These are phyloP conservation scores for Agrochola circellaris DNA, from an alignment of 2,888 invertebrate species.

Conservation along the genomic window DNA sequence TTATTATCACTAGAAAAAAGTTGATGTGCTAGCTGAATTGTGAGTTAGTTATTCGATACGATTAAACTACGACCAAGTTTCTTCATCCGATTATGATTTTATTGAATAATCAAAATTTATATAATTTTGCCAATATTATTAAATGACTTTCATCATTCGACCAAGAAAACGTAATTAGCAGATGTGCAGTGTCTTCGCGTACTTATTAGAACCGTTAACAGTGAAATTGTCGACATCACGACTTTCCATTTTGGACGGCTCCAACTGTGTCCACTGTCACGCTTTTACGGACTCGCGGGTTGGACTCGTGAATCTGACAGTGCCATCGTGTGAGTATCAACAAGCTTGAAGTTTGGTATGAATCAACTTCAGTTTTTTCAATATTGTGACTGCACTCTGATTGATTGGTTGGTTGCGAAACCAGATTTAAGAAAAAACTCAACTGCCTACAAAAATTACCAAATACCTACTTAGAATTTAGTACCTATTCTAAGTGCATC, in stretches of 20 bases:
- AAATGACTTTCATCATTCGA: conserved; percentile 24
- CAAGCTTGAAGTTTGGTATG: conserved; percentile 15
- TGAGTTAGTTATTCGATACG: not conserved
- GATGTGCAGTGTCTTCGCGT: conserved; percentile 26
- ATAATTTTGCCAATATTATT: not conserved
- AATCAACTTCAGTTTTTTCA: not conserved
- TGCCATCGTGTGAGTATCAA: conserved; percentile 41
- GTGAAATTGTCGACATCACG: conserved; percentile 64
- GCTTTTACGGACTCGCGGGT: conserved; percentile 68
- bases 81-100: not conserved
- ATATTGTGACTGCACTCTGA: not conserved
- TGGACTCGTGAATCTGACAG: conserved; percentile 55
- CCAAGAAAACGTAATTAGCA: conserved; percentile 30
- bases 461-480: not conserved
- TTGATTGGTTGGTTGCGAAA: not conserved
- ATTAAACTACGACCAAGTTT: not conserved
- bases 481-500: not conserved
- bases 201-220: conserved; percentile 50
- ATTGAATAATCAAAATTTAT: conserved; percentile 1
- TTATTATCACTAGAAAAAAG: not conserved
- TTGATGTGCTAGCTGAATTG: not conserved
- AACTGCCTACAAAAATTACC: not conserved
- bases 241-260: conserved; percentile 69
- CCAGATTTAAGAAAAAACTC: not conserved
- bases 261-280: conserved; percentile 64